phyloP scores from a whole-genome alignment of 2,888 invertebrate species.

The Cryptus armator region DNA sequence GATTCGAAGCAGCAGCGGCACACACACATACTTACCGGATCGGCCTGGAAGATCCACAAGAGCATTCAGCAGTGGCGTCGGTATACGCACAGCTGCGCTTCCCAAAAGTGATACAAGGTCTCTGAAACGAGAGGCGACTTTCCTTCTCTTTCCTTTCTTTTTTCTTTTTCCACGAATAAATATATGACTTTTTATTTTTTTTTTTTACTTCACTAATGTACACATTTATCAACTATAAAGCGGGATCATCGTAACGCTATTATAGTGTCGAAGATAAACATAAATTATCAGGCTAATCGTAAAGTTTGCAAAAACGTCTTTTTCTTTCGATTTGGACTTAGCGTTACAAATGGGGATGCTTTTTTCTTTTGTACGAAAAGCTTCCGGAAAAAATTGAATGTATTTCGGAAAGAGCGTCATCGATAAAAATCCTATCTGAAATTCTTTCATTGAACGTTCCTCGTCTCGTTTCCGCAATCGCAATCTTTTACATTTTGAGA shows the following conservation, averaged over 20 bases:
- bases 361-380: not conserved
- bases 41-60: constrained; percentile 18
- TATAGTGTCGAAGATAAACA: constrained; percentile 47
- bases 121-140: not conserved
- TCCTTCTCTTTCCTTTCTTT: constrained; percentile 14
- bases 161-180: constrained; percentile 60
- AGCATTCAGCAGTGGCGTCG: constrained; percentile 23
- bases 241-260: constrained; percentile 59
- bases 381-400: not conserved
- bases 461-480: not conserved
- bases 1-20: not conserved
- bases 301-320: constrained; percentile 25
- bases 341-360: constrained; percentile 7
- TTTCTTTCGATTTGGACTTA: constrained; percentile 10
- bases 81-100: constrained; percentile 23
- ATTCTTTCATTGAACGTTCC: not conserved
- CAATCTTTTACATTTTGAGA: not conserved
- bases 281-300: constrained; percentile 16
- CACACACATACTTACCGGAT: not conserved
- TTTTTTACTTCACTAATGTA: constrained; percentile 72
- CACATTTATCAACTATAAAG: constrained; percentile 74
- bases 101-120: constrained; percentile 4
- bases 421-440: not conserved
- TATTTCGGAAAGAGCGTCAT: constrained; percentile 6
- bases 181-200: constrained; percentile 62